Evolutionary conservation across 1,140 invertebrate species (phyloP), one percentile per base, ranked within the genome.

Genomic region (Oryzaephilus surinamensis): DNA sequence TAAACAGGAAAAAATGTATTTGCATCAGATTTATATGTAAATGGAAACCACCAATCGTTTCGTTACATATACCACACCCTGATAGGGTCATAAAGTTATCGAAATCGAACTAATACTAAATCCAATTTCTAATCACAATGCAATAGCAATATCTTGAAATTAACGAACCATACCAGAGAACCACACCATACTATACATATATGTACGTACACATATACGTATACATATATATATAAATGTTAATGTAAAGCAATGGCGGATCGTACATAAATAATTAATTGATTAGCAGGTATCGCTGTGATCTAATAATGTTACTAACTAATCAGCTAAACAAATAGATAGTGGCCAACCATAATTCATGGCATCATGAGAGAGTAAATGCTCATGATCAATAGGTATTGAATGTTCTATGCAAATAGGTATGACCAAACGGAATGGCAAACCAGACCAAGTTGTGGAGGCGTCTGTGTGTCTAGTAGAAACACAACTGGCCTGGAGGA

Each of bases 301-400:
- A 61, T 61, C 57, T 61, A 61, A 61, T 60, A 60, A 60, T 55
- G 57, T 61, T 57, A 57, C 59, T 58, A 55, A 55, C 57, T 60
- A 61, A 61, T 61, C 57, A 60, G 55, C 57, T 57, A 61, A 60
- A 60, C 59, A 61, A 61, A 61, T 58, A 61, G 57, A 61, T 61
- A 61, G 56, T 52, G 57, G 51, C 48, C 55, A 43, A 55, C 57
- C 58, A 61, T 61, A 61, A 61, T 58, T 61, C 54, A 60, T 55
- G 54, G 58, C 51, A 58, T 60, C 53, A 51, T 42, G 48, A 48
- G 54, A 45, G 48, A 53, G 48, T 51, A 52, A 52, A 55, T 48
- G 48, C 45, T 40, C 43, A 36, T 58, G 54, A 56, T 58, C 56
- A 56, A 58, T 58, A 58, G 52, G 50, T 56, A 58, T 58, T 54